Base-by-base conservation (phyloP, 2,113 vertebrate genomes). In the Casuarius casuarius region DNA sequence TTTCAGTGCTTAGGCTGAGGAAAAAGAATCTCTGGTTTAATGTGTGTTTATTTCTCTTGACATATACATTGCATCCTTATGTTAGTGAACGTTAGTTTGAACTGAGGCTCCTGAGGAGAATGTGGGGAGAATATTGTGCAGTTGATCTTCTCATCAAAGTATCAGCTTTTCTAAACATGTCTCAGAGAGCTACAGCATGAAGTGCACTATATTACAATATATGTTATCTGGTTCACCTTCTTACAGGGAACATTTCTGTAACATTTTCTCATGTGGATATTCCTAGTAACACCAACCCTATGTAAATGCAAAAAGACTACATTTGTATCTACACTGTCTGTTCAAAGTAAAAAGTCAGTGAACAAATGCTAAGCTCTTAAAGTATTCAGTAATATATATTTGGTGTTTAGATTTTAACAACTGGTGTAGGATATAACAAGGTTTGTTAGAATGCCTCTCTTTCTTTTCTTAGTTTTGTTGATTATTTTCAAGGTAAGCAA, bases 31-130 rank as follows among this genome's bases (percentile, higher is more conserved):
- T 89, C 93, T 95, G 76, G 66, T 96, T 97, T 95, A 81, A 96
- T 96, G 78, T 95, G 78, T 96, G 94, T 96, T 97, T 97, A 95
- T 94, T 95, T 90, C 95, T 97, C 95, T 94, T 95, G 93, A 95
- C 89, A 84, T 52, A 70, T 67, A 29, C 3, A 0, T 92, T 94
- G 78, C 54, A 52, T 95, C 26, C 89, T 94, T 95, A 80, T 86
- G 86, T 96, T 42, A 56, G 29, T 89, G 61, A 44, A 21, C 31
- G 14, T 48, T 96, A 89, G 94, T 95, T 96, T 95, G 88, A 91
- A 91, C 52, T 96, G 74, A 89, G 93, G 90, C 94, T 96, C 96
- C 97, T 76, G 95, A 97, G 91, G 33, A 96, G 90, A 22, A 94
- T 94, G 85, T 81, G 88, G 59, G 74, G 92, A 96, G 87, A 95